Percentiles rank a stretch among this genome's conserved stretches.
These are phyloP conservation scores for Drosophila quadrilineata DNA, from an alignment of 1,140 invertebrate species.

Conservation along the genomic window DNA sequence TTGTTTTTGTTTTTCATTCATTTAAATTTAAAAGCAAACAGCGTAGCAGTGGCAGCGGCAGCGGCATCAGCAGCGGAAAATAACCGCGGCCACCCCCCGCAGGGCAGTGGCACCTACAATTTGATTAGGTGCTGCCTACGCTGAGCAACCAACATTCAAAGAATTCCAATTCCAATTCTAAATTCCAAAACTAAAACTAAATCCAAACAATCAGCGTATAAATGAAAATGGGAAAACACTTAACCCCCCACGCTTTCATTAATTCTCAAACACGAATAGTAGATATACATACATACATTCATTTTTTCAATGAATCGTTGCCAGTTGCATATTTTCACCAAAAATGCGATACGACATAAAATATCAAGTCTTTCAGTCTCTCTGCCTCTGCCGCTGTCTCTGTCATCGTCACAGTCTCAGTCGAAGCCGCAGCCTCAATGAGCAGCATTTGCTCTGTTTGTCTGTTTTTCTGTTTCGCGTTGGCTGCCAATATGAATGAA, in stretches of 20 bases:
- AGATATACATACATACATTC: no score
- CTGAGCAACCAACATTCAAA: slow-evolving; percentile 34
- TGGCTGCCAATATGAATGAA: slow-evolving; percentile 71
- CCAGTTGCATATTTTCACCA: slow-evolving; percentile 45
- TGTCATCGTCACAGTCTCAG: no score
- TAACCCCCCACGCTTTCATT: no score
- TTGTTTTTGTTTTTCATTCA: slow-evolving; percentile 63
- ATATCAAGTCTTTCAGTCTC: slow-evolving; percentile 37
- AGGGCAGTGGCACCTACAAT: not conserved
- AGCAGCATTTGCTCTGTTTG: slow-evolving; percentile 9
- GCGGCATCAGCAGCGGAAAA: slow-evolving; percentile 2
- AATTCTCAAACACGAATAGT: no score
- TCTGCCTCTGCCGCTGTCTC: slow-evolving; percentile 35
- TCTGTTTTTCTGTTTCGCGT: slow-evolving; percentile 46
- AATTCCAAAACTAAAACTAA: slow-evolving; percentile 13
- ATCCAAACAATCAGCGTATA: no score
- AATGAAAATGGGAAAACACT: no score
- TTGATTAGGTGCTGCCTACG: slow-evolving; percentile 45
- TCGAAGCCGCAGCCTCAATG: no score
- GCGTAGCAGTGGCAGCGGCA: slow-evolving; percentile 49
- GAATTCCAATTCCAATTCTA: slow-evolving; percentile 18
- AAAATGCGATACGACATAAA: slow-evolving; percentile 33
- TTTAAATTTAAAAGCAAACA: slow-evolving; percentile 78
- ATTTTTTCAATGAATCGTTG: slow-evolving; percentile 64
- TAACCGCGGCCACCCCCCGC: slow-evolving; percentile 48